phyloP scores from a whole-genome alignment of 1,140 invertebrate genomes.

The Pristionchus pacificus region DNA sequence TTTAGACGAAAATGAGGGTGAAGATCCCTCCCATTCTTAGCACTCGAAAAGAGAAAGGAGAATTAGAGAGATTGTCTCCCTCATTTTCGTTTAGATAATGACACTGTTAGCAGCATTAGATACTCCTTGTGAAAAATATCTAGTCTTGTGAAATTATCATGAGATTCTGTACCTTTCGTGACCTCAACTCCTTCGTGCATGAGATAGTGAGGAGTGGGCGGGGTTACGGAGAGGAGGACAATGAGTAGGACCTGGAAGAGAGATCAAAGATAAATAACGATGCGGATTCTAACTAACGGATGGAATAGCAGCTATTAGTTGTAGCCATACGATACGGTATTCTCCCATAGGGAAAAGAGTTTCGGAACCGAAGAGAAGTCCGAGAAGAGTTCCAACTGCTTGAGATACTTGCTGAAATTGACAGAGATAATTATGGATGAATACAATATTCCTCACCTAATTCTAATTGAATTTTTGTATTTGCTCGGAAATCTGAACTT shows the following conservation, averaged over 20 bases:
- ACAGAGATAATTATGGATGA: too few species aligned
- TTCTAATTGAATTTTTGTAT: not conserved
- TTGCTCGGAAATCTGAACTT: too few species aligned
- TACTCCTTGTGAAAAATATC: too few species aligned
- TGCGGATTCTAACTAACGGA: conserved; percentile 14
- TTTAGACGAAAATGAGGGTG: too few species aligned
- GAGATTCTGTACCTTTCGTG: not conserved
- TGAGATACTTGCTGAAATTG: conserved; percentile 41
- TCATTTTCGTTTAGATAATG: too few species aligned
- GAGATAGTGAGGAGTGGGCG: conserved; percentile 14
- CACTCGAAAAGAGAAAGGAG: too few species aligned
- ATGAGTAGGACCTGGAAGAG: conserved; percentile 20
- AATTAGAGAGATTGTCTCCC: too few species aligned
- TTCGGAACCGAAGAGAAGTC: conserved; percentile 33
- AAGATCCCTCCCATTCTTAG: too few species aligned
- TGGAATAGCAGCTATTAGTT: conserved; percentile 31
- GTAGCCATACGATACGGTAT: conserved; percentile 29
- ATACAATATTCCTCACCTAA: not conserved
- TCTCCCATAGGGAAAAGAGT: conserved; percentile 24
- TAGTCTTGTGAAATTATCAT: too few species aligned
- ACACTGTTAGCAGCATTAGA: too few species aligned
- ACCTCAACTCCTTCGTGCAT: not conserved
- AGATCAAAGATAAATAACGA: conserved; percentile 7
- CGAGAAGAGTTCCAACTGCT: conserved; percentile 29
- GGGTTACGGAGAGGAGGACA: conserved; percentile 14